phyloP scores from a whole-genome alignment of 2,888 invertebrate genomes.

The Pogonocherus hispidulus region DNA sequence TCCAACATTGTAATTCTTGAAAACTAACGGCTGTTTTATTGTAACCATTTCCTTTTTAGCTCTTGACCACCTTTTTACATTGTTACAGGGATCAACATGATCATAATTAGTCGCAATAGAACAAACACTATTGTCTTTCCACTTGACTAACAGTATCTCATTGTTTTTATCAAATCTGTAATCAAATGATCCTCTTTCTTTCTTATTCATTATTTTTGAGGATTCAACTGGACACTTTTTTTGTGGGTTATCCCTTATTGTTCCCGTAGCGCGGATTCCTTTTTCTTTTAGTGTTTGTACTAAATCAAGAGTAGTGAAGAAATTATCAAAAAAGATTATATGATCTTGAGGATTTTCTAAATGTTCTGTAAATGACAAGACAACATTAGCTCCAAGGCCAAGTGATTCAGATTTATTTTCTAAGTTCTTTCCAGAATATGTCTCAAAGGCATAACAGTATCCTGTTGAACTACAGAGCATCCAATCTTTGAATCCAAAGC shows the following conservation, averaged over 20 bases:
- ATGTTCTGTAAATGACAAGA: constrained; percentile 42
- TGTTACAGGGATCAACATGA: constrained; percentile 7
- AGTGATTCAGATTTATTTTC: too few relatives aligned
- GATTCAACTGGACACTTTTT: constrained; percentile 12
- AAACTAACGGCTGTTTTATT: constrained; percentile 29
- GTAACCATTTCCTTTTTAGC: constrained; percentile 13
- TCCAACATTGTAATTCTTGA: constrained; percentile 33
- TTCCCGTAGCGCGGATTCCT: constrained; percentile 24
- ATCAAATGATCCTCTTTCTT: constrained; percentile 17
- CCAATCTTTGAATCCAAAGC: constrained; percentile 57
- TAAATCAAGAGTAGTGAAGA: constrained; percentile 41
- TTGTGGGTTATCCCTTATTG: constrained; percentile 21
- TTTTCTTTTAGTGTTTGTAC: constrained; percentile 21
- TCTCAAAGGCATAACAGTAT: constrained; percentile 53
- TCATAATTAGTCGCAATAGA: constrained; percentile 28
- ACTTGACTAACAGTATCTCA: constrained; percentile 25
- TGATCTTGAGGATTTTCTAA: constrained; percentile 19
- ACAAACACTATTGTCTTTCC: constrained; percentile 28
- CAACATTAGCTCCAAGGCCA: constrained; percentile 35
- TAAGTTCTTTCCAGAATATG: constrained; percentile 47
- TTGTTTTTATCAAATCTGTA: constrained; percentile 14
- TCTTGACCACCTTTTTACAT: constrained; percentile 14
- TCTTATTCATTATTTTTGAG: constrained; percentile 10
- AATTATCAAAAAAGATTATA: constrained; percentile 45
- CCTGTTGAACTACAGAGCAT: constrained; percentile 51